Evolutionary conservation across 2,888 invertebrate genomes (phyloP).

Genomic region (Tillus elongatus): DNA sequence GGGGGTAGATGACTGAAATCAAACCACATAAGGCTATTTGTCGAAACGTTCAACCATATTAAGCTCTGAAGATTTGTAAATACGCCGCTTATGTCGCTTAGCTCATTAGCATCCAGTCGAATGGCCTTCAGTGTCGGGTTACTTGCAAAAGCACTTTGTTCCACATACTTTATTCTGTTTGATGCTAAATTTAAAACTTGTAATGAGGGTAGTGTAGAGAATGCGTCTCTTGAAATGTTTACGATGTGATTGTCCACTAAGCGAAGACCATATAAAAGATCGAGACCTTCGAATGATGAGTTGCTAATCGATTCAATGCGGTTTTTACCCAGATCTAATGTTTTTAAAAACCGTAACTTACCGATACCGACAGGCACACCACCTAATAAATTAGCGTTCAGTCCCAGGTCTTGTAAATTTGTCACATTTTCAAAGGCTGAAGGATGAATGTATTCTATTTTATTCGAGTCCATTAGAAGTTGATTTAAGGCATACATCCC

Average conservation of each 20-base stretch:
- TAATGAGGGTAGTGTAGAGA: conserved; percentile 59
- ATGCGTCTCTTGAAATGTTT: conserved; percentile 66
- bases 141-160: conserved; percentile 66
- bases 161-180: conserved; percentile 68
- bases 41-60: conserved; percentile 72
- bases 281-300: conserved; percentile 63
- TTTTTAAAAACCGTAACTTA: conserved; percentile 60
- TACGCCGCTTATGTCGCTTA: conserved; percentile 68
- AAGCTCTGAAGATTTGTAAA: conserved; percentile 65
- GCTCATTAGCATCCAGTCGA: conserved; percentile 66
- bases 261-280: conserved; percentile 64
- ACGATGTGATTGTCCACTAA: conserved; percentile 72
- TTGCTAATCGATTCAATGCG: conserved; percentile 61
- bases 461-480: conserved; percentile 65
- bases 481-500: conserved; percentile 67
- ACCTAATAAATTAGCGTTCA: conserved; percentile 63
- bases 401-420: conserved; percentile 65
- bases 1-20: conserved; percentile 71
- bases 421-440: conserved; percentile 70
- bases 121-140: conserved; percentile 67
- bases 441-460: conserved; percentile 57
- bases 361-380: conserved; percentile 63
- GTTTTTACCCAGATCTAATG: conserved; percentile 76
- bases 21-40: conserved; percentile 69
- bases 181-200: conserved; percentile 73